These are phyloP conservation scores for Antigone vipio DNA, from an alignment of 2,113 vertebrate species.

Conservation along the genomic window DNA sequence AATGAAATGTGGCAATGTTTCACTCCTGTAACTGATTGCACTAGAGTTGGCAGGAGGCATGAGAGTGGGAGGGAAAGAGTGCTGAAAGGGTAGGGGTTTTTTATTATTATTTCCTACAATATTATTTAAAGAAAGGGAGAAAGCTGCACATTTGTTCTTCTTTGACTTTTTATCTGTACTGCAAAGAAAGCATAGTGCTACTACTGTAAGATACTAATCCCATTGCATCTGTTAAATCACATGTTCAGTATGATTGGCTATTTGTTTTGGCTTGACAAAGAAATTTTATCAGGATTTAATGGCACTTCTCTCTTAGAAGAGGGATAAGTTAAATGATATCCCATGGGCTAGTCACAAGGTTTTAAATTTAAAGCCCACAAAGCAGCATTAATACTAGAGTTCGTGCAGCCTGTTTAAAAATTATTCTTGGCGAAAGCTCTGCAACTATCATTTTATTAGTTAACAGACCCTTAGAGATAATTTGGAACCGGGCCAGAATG, in stretches of 20 bases:
- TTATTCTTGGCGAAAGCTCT: slow-evolving; percentile 24
- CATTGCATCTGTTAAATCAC: slow-evolving; percentile 38
- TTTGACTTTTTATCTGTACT: slow-evolving; percentile 25
- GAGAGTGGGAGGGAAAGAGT: slow-evolving; percentile 56
- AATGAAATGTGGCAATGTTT: slow-evolving; percentile 55
- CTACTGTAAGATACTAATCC: slow-evolving; percentile 42
- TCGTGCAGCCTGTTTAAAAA: slow-evolving; percentile 5
- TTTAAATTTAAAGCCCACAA: slow-evolving; percentile 33
- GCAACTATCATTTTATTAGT: slow-evolving; percentile 22
- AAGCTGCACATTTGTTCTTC: slow-evolving; percentile 18
- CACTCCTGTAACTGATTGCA: slow-evolving; percentile 28
- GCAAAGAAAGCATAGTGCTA: neutral
- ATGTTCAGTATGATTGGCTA: neutral
- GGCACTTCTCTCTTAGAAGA: slow-evolving; percentile 14
- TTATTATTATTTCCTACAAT: neutral
- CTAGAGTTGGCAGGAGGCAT: slow-evolving; percentile 53
- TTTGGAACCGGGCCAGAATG: neutral
- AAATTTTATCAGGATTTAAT: slow-evolving; percentile 26
- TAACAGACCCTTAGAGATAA: slow-evolving; percentile 16
- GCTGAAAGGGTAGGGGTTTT: neutral
- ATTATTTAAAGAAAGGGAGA: slow-evolving; percentile 37
- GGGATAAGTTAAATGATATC: slow-evolving; percentile 4
- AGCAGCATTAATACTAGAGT: neutral
- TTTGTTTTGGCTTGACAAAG: slow-evolving; percentile 40
- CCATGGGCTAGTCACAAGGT: neutral